Base-by-base conservation (phyloP, 2,797 vertebrate species). In the Alcedo quadribrachys region DNA sequence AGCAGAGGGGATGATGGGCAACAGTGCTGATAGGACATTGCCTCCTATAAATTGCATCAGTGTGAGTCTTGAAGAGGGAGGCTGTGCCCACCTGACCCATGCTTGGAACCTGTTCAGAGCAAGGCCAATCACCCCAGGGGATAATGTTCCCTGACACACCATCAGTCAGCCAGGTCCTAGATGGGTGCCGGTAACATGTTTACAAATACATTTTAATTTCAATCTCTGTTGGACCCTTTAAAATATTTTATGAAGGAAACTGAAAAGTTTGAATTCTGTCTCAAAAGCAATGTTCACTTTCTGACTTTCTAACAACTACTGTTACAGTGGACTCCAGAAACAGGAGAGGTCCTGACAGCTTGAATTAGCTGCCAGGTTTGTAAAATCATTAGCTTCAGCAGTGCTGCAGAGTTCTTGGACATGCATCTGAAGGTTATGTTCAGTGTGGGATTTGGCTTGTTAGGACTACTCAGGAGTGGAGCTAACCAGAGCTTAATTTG, bases 11-110 rank as follows among this genome's bases (percentile, higher is more conserved):
- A 68, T 37, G 20, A 61, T 0, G 2, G 19, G 43, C 48, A 73
- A 55, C 54, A 37, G 17, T 4, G n/a, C 24, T 20, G 1, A 28
- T 45, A 69, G 28, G 32, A 25, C 19, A 33, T 0, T 19, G 25
- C 19, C 53, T 43, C 28, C 71, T 68, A 48, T 11, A 48, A 75
- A 46, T 5, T 46, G 1, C 4, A 37, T 20, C 33, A 66, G 42
- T 3, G 2, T 11, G 22, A 28, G 8, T 43, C 24, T 27, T 45
- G 18, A 70, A 13, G 15, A 33, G 5, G 22, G 15, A 35, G 22
- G 28, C 74, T 65, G 12, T 7, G 2, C n/a, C 25, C 5, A 15
- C 15, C 28, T 2, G 1, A 83, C 55, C 8, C 35, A 43, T 0
- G 0, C 12, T 27, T 42, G 20, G 50, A 90, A 25, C 15, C 0